phyloP scores from a whole-genome alignment of 2,888 invertebrate species.

The Chouioia cunea region DNA sequence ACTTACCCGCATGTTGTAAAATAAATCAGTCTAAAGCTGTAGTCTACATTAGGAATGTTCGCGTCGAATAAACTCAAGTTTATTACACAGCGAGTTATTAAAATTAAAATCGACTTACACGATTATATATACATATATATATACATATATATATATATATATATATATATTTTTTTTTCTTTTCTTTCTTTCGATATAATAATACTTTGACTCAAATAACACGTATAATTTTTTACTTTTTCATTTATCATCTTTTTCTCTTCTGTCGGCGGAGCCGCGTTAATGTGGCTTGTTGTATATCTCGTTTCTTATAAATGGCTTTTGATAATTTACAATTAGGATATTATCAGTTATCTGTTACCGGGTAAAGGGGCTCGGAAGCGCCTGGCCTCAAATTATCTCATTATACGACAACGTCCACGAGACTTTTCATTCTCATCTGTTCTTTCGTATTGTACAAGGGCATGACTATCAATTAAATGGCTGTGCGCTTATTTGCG shows the following conservation, averaged over 20 bases:
- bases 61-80: slow-evolving; percentile 31
- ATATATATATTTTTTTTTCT: no score
- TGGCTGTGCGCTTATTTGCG: slow-evolving; percentile 35
- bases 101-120: slow-evolving; percentile 16
- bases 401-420: slow-evolving; percentile 21
- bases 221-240: slow-evolving; percentile 25
- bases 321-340: slow-evolving; percentile 41
- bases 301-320: slow-evolving; percentile 21
- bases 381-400: slow-evolving; percentile 36
- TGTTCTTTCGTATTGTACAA: slow-evolving; percentile 17
- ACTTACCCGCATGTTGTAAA: slow-evolving; percentile 10
- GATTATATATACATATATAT: slow-evolving; percentile 28
- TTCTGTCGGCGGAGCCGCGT: slow-evolving; percentile 30
- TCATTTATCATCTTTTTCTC: slow-evolving; percentile 14
- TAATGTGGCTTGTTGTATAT: slow-evolving; percentile 12
- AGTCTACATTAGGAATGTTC: slow-evolving; percentile 44
- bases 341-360: slow-evolving; percentile 34
- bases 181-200: slow-evolving; percentile 31
- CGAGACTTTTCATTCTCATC: slow-evolving; percentile 19
- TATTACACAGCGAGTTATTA: slow-evolving; percentile 22
- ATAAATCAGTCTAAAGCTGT: slow-evolving; percentile 35
- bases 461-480: slow-evolving; percentile 43
- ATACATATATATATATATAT: no score
- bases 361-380: slow-evolving; percentile 33
- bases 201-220: slow-evolving; percentile 37